Conservation (phyloP, 1,140 invertebrate species). For the Macrobrachium nipponense region DNA sequence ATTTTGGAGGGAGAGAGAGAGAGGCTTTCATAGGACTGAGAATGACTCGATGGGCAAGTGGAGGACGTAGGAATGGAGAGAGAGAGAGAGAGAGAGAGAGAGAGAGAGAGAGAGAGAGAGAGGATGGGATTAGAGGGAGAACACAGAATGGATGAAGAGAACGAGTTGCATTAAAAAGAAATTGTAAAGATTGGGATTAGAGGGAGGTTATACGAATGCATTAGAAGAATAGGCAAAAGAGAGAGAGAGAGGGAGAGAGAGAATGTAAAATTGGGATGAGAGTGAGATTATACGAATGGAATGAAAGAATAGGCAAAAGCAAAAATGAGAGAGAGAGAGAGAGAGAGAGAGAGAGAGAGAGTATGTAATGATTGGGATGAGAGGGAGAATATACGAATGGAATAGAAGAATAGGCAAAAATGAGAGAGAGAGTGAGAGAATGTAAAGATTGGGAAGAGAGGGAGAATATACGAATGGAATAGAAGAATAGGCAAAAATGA, state of each 20-base stretch:
- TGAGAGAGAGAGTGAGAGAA: conserved; percentile 24
- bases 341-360: conserved; percentile 13
- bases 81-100: conserved; percentile 31
- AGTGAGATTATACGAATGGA: neutral
- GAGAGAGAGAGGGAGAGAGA: too few relatives aligned
- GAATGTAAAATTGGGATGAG: conserved; percentile 5
- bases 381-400: too few relatives aligned
- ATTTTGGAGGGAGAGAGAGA: too few relatives aligned
- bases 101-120: conserved; percentile 13
- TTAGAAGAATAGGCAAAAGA: neutral
- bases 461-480: neutral
- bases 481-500: conserved; percentile 18
- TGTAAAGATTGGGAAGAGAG: neutral
- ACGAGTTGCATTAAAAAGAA: too few relatives aligned
- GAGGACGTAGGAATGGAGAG: neutral
- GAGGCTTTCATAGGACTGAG: too few relatives aligned
- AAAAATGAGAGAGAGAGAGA: neutral
- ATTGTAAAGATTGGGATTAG: too few relatives aligned
- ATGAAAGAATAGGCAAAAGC: neutral
- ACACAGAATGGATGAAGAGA: conserved; percentile 2
- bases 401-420: too few relatives aligned
- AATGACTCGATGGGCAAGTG: too few relatives aligned
- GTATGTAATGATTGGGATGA: conserved; percentile 7
- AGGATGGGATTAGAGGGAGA: neutral
- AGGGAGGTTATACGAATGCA: too few relatives aligned